A percentile compares a stretch with the other conserved stretches of the same genome.
phyloP scores from a whole-genome alignment of 2,888 invertebrate genomes.

The Ferrisia virgata region DNA sequence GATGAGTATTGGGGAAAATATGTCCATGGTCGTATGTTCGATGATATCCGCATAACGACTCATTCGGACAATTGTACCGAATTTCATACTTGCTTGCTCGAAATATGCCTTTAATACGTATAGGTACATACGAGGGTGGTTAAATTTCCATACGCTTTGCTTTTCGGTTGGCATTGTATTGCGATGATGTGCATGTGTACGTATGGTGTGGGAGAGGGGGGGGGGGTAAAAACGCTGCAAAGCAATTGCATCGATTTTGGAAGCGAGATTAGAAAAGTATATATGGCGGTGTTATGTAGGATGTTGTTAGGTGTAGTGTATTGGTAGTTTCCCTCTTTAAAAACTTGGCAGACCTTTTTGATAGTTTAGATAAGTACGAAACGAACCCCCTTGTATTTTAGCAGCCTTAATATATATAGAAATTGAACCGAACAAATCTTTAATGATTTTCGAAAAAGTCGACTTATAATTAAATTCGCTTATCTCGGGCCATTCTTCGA shows the following conservation, averaged over 20 bases:
- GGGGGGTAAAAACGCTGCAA: neutral
- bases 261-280: neutral
- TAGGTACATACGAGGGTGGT: too few relatives aligned
- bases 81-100: too few relatives aligned
- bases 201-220: too few relatives aligned
- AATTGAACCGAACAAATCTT: neutral
- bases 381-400: neutral
- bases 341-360: neutral
- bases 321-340: neutral
- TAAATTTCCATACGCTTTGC: neutral
- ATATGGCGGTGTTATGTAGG: too few relatives aligned
- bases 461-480: conserved; percentile 18
- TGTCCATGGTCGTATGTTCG: too few relatives aligned
- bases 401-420: neutral
- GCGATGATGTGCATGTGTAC: too few relatives aligned
- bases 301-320: too few relatives aligned
- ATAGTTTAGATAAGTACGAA: neutral
- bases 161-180: too few relatives aligned
- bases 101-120: too few relatives aligned
- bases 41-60: too few relatives aligned
- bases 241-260: neutral
- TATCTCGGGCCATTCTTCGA: neutral
- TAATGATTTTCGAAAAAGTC: conserved; percentile 5
- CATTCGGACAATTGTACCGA: too few relatives aligned
- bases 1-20: neutral